A percentile compares a stretch with the other conserved stretches of the same genome.
Conservation (phyloP, 2,888 invertebrate genomes). For the Amiota minor region DNA sequence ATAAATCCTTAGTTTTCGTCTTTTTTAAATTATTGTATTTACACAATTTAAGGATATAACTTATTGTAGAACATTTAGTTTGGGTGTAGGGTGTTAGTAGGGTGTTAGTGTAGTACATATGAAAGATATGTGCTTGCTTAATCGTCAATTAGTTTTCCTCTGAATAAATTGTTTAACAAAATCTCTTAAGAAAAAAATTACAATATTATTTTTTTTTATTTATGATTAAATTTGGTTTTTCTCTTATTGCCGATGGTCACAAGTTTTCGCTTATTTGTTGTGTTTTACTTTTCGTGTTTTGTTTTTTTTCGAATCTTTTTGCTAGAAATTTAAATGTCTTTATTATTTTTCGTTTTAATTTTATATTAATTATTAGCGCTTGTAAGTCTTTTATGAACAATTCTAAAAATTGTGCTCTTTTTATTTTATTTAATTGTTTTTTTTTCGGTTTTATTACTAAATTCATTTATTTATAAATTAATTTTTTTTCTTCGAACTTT, state of each 20-base stretch:
- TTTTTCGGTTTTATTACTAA: conserved; percentile 10
- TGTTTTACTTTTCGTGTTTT: background rate
- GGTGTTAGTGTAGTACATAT: background rate
- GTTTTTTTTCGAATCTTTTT: background rate
- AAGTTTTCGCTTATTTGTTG: background rate
- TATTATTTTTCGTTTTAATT: conserved; percentile 3
- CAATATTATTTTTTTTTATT: background rate
- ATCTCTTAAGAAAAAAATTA: background rate
- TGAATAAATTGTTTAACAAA: background rate
- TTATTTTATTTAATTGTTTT: conserved; percentile 18
- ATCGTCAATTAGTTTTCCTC: background rate
- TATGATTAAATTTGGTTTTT: background rate
- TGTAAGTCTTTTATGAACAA: conserved; percentile 30
- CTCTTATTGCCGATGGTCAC: conserved; percentile 16
- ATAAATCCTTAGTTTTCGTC: background rate
- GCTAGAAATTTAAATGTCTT: background rate
- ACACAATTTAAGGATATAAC: background rate
- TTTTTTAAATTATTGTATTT: background rate
- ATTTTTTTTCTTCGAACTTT: background rate
- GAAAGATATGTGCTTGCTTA: conserved; percentile 6
- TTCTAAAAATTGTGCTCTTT: conserved; percentile 29
- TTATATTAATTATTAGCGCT: background rate
- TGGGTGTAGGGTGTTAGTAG: background rate
- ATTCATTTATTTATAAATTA: conserved; percentile 1
- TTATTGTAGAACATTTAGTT: background rate